Conservation (phyloP, 35 echinoderm and acorn worm species). For the Antedon bifida region DNA sequence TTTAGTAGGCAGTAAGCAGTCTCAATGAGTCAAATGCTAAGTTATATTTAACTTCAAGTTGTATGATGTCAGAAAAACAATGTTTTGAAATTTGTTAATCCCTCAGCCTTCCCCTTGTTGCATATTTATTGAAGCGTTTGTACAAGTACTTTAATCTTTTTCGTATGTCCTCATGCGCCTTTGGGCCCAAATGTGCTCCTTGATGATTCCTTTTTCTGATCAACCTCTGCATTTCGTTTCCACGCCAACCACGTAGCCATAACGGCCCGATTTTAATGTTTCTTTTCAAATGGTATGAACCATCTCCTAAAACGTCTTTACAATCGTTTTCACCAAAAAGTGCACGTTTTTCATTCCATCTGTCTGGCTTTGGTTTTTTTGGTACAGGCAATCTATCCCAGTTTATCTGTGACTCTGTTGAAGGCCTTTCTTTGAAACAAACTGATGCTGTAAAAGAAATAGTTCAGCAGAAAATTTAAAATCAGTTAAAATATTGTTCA, state of each 20-base stretch:
- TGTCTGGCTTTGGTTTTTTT: constrained; percentile 48
- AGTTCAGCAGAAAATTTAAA: too few species aligned
- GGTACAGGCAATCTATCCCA: constrained; percentile 61
- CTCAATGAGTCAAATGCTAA: too few species aligned
- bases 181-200: constrained; percentile 50
- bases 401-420: constrained; percentile 51
- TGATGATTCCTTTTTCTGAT: constrained; percentile 52
- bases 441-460: neutral
- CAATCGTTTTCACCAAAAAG: constrained; percentile 98
- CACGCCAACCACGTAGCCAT: constrained; percentile 82
- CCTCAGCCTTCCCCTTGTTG: neutral
- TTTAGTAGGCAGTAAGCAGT: too few species aligned
- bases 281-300: constrained; percentile 43
- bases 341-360: constrained; percentile 60
- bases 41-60: too few species aligned
- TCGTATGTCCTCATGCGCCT: constrained; percentile 34
- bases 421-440: constrained; percentile 26
- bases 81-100: neutral
- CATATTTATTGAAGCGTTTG: constrained; percentile 48
- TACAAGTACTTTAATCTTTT: constrained; percentile 77
- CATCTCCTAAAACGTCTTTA: constrained; percentile 94
- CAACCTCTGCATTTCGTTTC: constrained; percentile 56
- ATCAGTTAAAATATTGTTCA: too few species aligned
- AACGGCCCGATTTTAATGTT: constrained; percentile 81
- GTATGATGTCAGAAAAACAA: too few species aligned